phyloP scores from a whole-genome alignment of 2,113 vertebrate genomes.

The Megaceryle torquata region DNA sequence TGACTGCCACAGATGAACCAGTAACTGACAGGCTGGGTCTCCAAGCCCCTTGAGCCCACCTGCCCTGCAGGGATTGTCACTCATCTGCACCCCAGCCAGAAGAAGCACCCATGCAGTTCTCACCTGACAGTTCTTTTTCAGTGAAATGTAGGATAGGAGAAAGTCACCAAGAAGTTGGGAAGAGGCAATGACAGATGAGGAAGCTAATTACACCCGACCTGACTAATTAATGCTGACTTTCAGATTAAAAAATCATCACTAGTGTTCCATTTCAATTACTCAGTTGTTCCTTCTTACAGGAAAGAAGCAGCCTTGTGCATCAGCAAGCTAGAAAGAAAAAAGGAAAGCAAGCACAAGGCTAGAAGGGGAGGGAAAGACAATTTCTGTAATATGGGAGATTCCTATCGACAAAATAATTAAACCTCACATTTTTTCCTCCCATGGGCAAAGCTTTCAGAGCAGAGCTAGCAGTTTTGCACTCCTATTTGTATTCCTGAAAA shows the following conservation, averaged over 20 bases:
- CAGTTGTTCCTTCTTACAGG: slow-evolving; percentile 40
- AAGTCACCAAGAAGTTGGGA: slow-evolving; percentile 58
- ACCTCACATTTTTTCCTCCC: not conserved
- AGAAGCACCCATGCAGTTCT: not conserved
- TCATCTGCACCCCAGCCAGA: not conserved
- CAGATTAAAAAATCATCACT: slow-evolving; percentile 65
- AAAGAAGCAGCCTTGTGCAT: not conserved
- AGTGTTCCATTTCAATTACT: slow-evolving; percentile 70
- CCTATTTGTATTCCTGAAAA: not conserved
- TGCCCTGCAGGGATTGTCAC: not conserved
- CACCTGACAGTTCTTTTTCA: not conserved
- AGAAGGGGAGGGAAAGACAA: not conserved
- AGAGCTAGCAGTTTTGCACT: not conserved
- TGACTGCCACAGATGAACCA: not conserved
- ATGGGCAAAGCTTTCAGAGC: not conserved
- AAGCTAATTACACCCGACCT: slow-evolving; percentile 67
- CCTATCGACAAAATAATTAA: slow-evolving; percentile 35
- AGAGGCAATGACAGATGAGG: slow-evolving; percentile 56
- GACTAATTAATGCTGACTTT: slow-evolving; percentile 72
- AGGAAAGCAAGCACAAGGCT: not conserved
- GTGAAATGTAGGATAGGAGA: slow-evolving; percentile 1
- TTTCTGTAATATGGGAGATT: slow-evolving; percentile 25
- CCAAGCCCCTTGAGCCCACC: not conserved
- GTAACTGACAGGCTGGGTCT: not conserved
- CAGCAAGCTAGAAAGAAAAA: slow-evolving; percentile 3